Base-by-base conservation (phyloP, 2,113 vertebrate species). In the Dissostichus mawsoni region DNA sequence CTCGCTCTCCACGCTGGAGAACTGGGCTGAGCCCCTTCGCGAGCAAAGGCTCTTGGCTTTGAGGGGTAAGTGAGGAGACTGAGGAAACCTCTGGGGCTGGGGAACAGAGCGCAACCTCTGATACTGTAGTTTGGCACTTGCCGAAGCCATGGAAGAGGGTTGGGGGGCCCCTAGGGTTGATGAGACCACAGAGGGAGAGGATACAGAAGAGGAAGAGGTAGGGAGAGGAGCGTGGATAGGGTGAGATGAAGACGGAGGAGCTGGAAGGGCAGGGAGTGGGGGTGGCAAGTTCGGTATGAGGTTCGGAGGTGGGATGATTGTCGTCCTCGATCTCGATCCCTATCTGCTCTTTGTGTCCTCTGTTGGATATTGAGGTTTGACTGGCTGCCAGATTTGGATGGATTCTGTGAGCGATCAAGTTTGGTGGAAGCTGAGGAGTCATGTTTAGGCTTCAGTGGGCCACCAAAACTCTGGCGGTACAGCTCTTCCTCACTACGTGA, bases 1-100 rank as follows among this genome's bases (percentile, higher is more conserved):
- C 89, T 98, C 97, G 0, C 97, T 97, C 92, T 98, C 97, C 79
- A 98, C 95, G 44, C 97, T 98, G 88, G 97, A 97, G 89, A 97
- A 98, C 86, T 98, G 97, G 67, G 97, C 96, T 1, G 97, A 97
- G 70, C 96, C 97, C 71, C 97, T 92, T 75, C 97, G 95, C 0
- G 96, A 97, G 90, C 96, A 96, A 87, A 98, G 93, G 91, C 95
- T 96, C 93, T 94, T 95, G 92, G 94, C 89, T 93, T 96, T 96
- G 57, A 96, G 92, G 59, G 95, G 95, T 82, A 94, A 86, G 81
- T 95, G 95, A 36, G 95, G 95, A 20, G 95, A 95, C 45, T 94
- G 95, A 63, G 92, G 90, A 80, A 94, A 95, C 77, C 95, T 91
- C 87, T 94, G 93, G 52, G 94, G 87, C 65, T 93, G 95, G 23